Evolutionary conservation across 1,140 invertebrate genomes (phyloP), one percentile per base, ranked within the genome.

Genomic region (Teleopsis dalmanni): DNA sequence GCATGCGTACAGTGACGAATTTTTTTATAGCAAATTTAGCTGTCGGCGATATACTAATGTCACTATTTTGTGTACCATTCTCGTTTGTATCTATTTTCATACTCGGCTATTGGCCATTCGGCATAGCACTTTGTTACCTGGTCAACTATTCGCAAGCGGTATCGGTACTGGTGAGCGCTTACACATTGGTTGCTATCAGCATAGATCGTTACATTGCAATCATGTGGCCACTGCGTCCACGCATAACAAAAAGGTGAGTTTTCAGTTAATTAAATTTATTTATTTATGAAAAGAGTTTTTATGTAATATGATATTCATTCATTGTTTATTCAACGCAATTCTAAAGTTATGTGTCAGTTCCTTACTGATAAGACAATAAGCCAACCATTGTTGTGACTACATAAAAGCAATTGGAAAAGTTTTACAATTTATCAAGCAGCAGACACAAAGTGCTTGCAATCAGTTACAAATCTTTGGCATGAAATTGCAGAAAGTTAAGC

Each of bases 171-270:
- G 85, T 91, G 13, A 87, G 83, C 60, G 85, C 88, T 3, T 91
- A 91, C 61, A 91, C 88, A 0, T 58, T 92, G 53, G 81, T 92
- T 3, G 88, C 87, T 3, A 89, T 94, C 59, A 88, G 87, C 45
- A 78, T 88, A 35, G 90, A 94, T 69, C 77, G 89, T 9, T 93
- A 90, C 58, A 81, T 89, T 59, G 89, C 87, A 13, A 93, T 95
- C 47, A 85, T 93, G 74, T 87, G 87, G 74, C 91, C 91, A 0
- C 71, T 95, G 22, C 75, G 80, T 55, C 88, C 87, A 2, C 76
- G 88, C 25, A 79, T 93, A 60, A 82, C 84, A 4, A 85, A 85
- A 60, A 76, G 74, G 52, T 80, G 78, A 60, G 81, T 81, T 26
- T 31, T 1, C 19, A 26, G 29, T 3, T 10, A n/a, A n/a, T n/a